These are phyloP conservation scores for Chrysemys picta DNA, from an alignment of 2,113 vertebrate genomes.

Conservation along the genomic window DNA sequence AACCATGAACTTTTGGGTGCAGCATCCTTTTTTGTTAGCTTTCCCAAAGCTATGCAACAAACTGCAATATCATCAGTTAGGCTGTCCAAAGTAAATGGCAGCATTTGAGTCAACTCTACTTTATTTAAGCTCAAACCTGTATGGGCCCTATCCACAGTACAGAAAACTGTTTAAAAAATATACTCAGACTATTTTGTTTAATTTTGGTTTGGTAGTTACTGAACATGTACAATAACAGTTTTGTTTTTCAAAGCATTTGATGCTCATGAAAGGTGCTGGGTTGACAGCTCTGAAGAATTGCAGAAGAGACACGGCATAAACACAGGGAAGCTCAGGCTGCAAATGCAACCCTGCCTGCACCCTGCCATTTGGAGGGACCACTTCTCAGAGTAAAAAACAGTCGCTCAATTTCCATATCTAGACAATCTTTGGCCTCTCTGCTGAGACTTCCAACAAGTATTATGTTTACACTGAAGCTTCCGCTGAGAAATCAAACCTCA, in stretches of 20 bases:
- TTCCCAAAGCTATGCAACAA: neutral
- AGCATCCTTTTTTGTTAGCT: neutral
- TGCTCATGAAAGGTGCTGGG: neutral
- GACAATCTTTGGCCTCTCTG: slow-evolving; percentile 21
- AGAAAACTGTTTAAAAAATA: slow-evolving; percentile 18
- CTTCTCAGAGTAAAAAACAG: neutral
- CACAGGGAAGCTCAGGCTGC: neutral
- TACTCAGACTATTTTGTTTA: neutral
- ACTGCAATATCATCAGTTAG: neutral
- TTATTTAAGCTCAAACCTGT: neutral
- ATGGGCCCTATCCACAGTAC: neutral
- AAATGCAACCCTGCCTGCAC: neutral
- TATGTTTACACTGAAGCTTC: accelerated
- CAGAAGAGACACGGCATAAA: neutral
- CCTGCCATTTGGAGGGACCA: neutral
- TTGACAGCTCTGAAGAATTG: neutral
- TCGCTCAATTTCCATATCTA: neutral
- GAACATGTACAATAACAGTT: neutral
- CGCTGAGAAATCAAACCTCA: neutral
- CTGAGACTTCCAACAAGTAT: slow-evolving; percentile 44
- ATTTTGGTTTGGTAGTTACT: slow-evolving; percentile 11
- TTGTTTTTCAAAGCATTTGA: neutral
- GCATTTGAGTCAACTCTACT: neutral
- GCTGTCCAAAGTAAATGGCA: neutral
- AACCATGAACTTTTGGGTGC: neutral